A percentile compares a stretch with the other conserved stretches of the same genome.
These are phyloP conservation scores for Condylura cristata DNA, from an alignment of 2,113 vertebrate species.

Conservation along the genomic window DNA sequence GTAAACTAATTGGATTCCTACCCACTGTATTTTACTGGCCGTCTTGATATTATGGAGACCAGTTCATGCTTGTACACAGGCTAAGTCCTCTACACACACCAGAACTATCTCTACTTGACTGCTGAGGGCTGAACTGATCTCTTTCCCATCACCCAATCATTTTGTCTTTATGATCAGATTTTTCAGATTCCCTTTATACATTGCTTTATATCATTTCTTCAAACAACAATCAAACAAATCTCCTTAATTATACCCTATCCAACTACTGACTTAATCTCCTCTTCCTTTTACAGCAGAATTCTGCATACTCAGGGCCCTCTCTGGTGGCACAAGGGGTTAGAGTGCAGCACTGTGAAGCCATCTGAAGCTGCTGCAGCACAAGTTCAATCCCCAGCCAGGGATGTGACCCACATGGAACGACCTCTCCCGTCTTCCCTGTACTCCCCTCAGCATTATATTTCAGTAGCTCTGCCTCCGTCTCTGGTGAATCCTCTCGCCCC, in stretches of 20 bases:
- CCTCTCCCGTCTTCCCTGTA: too few relatives aligned
- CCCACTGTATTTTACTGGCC: not conserved
- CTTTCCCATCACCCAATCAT: not conserved
- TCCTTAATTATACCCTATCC: not conserved
- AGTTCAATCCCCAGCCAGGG: too few relatives aligned
- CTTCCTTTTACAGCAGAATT: not conserved
- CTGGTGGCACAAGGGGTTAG: too few relatives aligned
- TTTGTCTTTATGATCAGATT: not conserved
- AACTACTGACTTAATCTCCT: not conserved
- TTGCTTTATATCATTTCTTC: not conserved
- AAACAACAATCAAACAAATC: not conserved
- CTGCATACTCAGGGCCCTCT: too few relatives aligned
- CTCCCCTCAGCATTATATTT: too few relatives aligned
- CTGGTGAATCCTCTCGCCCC: too few relatives aligned
- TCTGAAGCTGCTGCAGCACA: too few relatives aligned
- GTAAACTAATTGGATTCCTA: not conserved
- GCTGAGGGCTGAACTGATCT: not conserved
- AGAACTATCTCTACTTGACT: not conserved
- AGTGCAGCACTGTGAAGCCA: too few relatives aligned
- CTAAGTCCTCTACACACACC: too few relatives aligned
- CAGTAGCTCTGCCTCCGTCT: too few relatives aligned
- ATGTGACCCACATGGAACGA: too few relatives aligned
- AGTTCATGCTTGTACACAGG: not conserved
- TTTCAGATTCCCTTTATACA: not conserved
- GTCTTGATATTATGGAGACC: accelerated